Conservation (phyloP, 2,113 vertebrate species). For the Heterotis niloticus region DNA sequence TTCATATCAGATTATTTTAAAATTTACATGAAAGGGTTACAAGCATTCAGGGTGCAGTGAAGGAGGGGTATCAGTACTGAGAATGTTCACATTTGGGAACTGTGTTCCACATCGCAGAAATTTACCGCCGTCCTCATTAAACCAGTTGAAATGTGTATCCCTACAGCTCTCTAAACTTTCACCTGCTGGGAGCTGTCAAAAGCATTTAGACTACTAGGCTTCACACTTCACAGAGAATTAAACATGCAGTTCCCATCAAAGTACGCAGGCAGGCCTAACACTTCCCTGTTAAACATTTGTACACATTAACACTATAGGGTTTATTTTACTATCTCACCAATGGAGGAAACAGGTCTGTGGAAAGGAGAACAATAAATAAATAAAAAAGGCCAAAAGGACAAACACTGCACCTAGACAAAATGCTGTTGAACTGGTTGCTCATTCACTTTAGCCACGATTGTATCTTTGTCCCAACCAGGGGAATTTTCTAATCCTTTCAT, state of each 20-base stretch:
- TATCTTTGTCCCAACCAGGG: too few relatives aligned
- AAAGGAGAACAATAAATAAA: slow-evolving; percentile 17
- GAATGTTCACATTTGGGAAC: slow-evolving; percentile 42
- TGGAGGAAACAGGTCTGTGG: slow-evolving; percentile 38
- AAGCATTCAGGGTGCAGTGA: slow-evolving; percentile 27
- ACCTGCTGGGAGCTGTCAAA: slow-evolving; percentile 68
- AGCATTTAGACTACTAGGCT: slow-evolving; percentile 57
- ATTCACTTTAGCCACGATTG: background rate
- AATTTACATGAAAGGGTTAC: slow-evolving; percentile 26
- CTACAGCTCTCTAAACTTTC: slow-evolving; percentile 59
- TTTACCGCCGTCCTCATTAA: slow-evolving; percentile 51
- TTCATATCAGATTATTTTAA: background rate
- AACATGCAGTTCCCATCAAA: slow-evolving; percentile 54
- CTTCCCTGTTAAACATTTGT: slow-evolving; percentile 64
- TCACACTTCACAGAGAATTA: slow-evolving; percentile 67
- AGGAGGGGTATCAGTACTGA: slow-evolving; percentile 6
- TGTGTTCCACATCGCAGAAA: slow-evolving; percentile 40
- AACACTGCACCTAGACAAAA: too few relatives aligned
- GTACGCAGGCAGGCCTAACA: slow-evolving; percentile 50
- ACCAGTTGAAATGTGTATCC: slow-evolving; percentile 50
- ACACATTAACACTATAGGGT: slow-evolving; percentile 62
- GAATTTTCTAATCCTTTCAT: too few relatives aligned
- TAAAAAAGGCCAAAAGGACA: background rate
- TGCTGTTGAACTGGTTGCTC: background rate
- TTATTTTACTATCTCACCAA: slow-evolving; percentile 56